These are phyloP conservation scores for Ranitomeya variabilis DNA, from an alignment of 2,113 vertebrate species.

Conservation along the genomic window DNA sequence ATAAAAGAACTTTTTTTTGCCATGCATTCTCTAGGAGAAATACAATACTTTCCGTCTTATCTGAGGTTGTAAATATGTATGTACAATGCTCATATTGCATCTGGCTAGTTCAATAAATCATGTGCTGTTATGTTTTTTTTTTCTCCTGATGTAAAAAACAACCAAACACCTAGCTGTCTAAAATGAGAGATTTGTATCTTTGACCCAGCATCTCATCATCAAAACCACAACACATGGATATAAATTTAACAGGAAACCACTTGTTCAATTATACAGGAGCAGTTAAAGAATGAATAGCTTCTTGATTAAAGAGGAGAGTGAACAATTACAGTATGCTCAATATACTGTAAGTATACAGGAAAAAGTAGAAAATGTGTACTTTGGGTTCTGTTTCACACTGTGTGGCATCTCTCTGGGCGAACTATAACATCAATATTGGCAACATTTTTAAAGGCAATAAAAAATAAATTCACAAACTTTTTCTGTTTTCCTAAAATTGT, in stretches of 20 bases:
- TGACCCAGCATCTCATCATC: not conserved
- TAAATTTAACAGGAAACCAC: constrained; percentile 39
- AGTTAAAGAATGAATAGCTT: constrained; percentile 29
- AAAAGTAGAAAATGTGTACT: not conserved
- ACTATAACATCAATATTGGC: not conserved
- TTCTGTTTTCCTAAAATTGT: not conserved
- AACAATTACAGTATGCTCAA: constrained; percentile 19
- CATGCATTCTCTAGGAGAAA: too few species aligned
- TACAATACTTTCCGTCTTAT: too few species aligned
- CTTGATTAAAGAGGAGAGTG: constrained; percentile 41
- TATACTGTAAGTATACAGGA: constrained; percentile 20
- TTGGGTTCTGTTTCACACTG: constrained; percentile 9
- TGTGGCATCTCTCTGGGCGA: constrained; percentile 24
- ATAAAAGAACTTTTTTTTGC: too few species aligned
- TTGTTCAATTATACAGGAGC: constrained; percentile 28
- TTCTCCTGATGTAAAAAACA: not conserved
- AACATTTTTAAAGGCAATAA: not conserved
- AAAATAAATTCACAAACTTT: not conserved
- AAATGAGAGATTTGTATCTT: not conserved
- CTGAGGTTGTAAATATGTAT: too few species aligned
- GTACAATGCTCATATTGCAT: too few species aligned
- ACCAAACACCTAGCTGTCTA: not conserved
- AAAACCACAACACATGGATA: constrained; percentile 11
- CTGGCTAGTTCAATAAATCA: too few species aligned
- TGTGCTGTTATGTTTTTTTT: not conserved